A percentile compares a stretch with the other conserved stretches of the same genome.
These are phyloP conservation scores for Philhelius pedissequus DNA, from an alignment of 2,888 invertebrate species.

Conservation along the genomic window DNA sequence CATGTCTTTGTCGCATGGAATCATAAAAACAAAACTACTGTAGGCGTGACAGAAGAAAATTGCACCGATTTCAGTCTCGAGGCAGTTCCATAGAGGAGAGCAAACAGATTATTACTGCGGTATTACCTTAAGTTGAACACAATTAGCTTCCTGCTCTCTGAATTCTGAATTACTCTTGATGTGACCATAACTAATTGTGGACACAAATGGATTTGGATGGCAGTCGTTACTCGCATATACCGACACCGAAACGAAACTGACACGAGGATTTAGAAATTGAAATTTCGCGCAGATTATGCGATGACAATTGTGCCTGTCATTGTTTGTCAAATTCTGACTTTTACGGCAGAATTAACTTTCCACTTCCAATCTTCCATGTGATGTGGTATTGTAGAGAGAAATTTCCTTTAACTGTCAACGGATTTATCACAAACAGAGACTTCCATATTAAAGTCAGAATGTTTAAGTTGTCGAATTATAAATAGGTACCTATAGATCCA, in stretches of 20 bases:
- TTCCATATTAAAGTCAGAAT: background rate
- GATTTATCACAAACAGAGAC: background rate
- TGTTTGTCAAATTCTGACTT: conserved; percentile 20
- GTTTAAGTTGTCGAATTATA: background rate
- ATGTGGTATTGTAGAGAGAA: background rate
- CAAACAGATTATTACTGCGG: conserved; percentile 61
- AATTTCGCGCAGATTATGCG: conserved; percentile 49
- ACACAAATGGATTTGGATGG: conserved; percentile 6
- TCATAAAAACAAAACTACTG: background rate
- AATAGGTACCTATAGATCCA: background rate
- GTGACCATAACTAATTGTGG: conserved; percentile 54
- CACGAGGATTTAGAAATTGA: conserved; percentile 20
- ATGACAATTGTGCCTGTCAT: conserved; percentile 12
- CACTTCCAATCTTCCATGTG: conserved; percentile 17
- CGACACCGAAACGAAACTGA: background rate
- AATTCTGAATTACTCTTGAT: conserved; percentile 27
- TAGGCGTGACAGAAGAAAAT: conserved; percentile 39
- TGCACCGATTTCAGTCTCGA: background rate
- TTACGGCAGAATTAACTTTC: background rate
- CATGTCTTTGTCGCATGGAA: background rate
- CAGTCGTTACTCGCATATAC: background rate
- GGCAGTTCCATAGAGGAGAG: conserved; percentile 30
- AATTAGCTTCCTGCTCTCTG: conserved; percentile 36
- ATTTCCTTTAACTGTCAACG: background rate
- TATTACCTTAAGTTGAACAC: conserved; percentile 46